Evolutionary conservation across 2,797 vertebrate genomes (phyloP), one percentile per base, ranked within the genome.

Genomic region (Hephaestus fuliginosus): DNA sequence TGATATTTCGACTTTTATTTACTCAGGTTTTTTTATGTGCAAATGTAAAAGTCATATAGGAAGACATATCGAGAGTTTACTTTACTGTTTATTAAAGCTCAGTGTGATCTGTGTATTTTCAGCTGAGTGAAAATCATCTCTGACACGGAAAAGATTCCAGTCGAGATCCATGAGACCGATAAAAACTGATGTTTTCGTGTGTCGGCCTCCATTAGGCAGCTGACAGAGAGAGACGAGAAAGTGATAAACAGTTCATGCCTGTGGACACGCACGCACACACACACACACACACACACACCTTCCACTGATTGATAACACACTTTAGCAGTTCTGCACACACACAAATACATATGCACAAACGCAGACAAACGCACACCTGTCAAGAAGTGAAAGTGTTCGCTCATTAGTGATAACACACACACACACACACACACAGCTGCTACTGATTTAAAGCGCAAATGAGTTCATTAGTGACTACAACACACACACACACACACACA

Each of bases 341-440:
- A 36, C 41, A 48, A 14, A 56, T 25, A 55, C 39, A 49, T 15
- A 10, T 10, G 55, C 1, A 46, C 58, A 76, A 69, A 56, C 4
- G 8, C 41, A 63, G 30, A 53, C 66, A 74, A 49, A 72, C 10
- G 25, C 82, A 80, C 89, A 82, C 70, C 76, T 74, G 74, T 77
- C 60, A 76, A 77, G 75, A 44, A 62, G 39, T 22, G 67, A 67
- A 84, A 3, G 36, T 74, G 55, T 62, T 77, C 5, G 3, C 71
- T 80, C 49, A 43, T 86, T 80, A 85, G 77, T 6, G 73, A 70
- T 20, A 41, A 86, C 77, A 83, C 78, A 81, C 13, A 82, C 52
- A 78, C 63, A 81, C 52, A 78, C 63, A 81, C 51, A 72, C 71
- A 68, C 62, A 75, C 68, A 60, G 70, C 76, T 81, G 73, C 62